Conservation (phyloP, 2,797 vertebrate genomes). For the Myripristis murdjan region DNA sequence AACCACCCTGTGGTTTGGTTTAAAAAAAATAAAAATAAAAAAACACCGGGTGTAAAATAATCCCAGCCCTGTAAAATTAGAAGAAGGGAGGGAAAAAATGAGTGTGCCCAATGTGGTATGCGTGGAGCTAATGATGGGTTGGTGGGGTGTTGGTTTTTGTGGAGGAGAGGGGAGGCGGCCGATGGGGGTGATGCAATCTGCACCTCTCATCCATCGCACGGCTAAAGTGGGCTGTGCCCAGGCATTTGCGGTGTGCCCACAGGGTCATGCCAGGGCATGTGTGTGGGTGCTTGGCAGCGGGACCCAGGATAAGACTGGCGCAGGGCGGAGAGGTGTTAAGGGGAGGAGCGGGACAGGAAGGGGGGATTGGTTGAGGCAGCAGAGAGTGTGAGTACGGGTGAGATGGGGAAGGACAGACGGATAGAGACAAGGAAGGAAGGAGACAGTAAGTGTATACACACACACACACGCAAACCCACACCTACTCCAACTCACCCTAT, state of each 20-base stretch:
- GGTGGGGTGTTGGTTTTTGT: constrained; percentile 66
- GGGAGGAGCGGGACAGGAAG: background rate
- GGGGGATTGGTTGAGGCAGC: constrained; percentile 15
- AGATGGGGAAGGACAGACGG: constrained; percentile 52
- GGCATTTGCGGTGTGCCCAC: constrained; percentile 42
- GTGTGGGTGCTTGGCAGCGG: constrained; percentile 40
- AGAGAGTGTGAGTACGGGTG: constrained; percentile 10
- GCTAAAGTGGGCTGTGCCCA: constrained; percentile 56
- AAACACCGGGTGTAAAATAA: constrained; percentile 71
- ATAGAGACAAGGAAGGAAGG: constrained; percentile 34
- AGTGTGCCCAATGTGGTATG: constrained; percentile 66
- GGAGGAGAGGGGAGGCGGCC: constrained; percentile 27
- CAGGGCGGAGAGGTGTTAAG: constrained; percentile 1
- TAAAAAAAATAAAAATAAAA: constrained; percentile 52
- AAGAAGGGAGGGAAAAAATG: constrained; percentile 63
- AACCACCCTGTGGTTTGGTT: constrained; percentile 72
- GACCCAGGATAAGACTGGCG: constrained; percentile 36
- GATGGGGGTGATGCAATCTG: constrained; percentile 67
- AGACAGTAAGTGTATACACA: constrained; percentile 38
- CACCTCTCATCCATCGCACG: constrained; percentile 63
- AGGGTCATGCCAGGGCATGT: constrained; percentile 60
- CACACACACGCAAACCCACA: constrained; percentile 40
- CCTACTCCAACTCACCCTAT: constrained; percentile 76
- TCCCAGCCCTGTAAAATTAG: constrained; percentile 75
- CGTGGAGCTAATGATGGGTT: constrained; percentile 76